Evolutionary conservation across 1,140 invertebrate species (phyloP), one percentile per base, ranked within the genome.

Genomic region (Tetragnatha versicolor): DNA sequence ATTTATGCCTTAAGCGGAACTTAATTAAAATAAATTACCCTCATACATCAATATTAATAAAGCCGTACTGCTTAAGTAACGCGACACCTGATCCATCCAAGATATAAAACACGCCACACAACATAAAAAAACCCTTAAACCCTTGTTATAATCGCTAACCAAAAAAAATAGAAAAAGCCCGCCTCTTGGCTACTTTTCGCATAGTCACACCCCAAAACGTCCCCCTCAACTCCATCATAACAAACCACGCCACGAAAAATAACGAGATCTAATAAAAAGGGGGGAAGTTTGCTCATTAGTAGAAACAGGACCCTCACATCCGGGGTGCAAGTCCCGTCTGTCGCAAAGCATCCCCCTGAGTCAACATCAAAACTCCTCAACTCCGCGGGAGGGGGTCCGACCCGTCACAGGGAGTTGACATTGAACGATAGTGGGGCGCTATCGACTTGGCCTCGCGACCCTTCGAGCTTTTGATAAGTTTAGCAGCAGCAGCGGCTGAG

Each of bases 401-500:
- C n/a, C n/a, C n/a, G n/a, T n/a, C n/a, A n/a, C 39, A 17, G 45
- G 66, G 45, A 35, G 42, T 69, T 69, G 66, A 55, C 66, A 69
- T 69, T 69, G 66, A 69, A 69, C 45, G 66, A 69, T 69, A 69
- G 66, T 12, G 29, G n/a, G 29, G 10, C 27, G 10, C 29, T 53
- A 69, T 69, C 66, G 51, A 29, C 49, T 53, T 69, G 66, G 45
- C 31, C 47, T 63, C 35, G 22, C 60, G 31, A 49, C 51, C 42
- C 47, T 33, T 51, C 27, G 47, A 53, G 6, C 12, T 35, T 25
- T 22, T 10, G 47, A 33, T n/a, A 27, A 35, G 47, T 53, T 66
- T 47, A 29, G 27, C n/a, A 25, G 49, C 49, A 42, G n/a, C 25
- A 17, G 17, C 31, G 12, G 12, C 17, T 17, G 42, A 33, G 39